Percentiles rank a stretch among this genome's conserved stretches.
Evolutionary conservation across 2,888 invertebrate genomes (phyloP).

Genomic region (Nomada ruficornis): DNA sequence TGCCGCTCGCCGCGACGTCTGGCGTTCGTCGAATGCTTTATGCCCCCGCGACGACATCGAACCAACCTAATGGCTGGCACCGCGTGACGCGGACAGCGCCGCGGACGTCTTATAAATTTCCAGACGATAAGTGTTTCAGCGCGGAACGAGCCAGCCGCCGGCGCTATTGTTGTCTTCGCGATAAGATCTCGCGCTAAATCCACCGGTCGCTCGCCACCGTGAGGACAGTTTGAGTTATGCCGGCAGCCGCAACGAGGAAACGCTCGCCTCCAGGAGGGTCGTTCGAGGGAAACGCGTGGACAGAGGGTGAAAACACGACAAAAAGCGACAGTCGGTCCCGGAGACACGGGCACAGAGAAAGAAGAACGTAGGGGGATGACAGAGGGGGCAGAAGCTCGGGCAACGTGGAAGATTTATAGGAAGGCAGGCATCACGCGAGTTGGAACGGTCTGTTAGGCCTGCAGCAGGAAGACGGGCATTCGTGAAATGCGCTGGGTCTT

Average conservation of each 20-base stretch:
- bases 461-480: slow-evolving; percentile 45
- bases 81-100: slow-evolving; percentile 38
- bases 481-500: slow-evolving; percentile 59
- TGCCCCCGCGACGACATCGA: slow-evolving; percentile 41
- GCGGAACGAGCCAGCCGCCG: slow-evolving; percentile 57
- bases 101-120: slow-evolving; percentile 73
- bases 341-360: slow-evolving; percentile 18
- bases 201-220: slow-evolving; percentile 69
- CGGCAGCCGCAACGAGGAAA: slow-evolving; percentile 64
- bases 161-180: slow-evolving; percentile 78
- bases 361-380: slow-evolving; percentile 14
- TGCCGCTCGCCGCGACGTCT: slow-evolving; percentile 15
- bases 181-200: slow-evolving; percentile 80
- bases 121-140: slow-evolving; percentile 77
- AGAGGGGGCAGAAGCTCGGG: slow-evolving; percentile 15
- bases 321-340: slow-evolving; percentile 27
- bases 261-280: slow-evolving; percentile 51
- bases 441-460: slow-evolving; percentile 61
- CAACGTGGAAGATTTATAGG: slow-evolving; percentile 73
- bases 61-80: slow-evolving; percentile 46
- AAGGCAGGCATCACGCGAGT: slow-evolving; percentile 75
- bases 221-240: slow-evolving; percentile 80
- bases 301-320: slow-evolving; percentile 51
- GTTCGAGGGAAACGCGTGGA: slow-evolving; percentile 23
- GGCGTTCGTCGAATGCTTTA: slow-evolving; percentile 24